Conservation (phyloP, 2,888 invertebrate species). For the Teleiodes luculella region DNA sequence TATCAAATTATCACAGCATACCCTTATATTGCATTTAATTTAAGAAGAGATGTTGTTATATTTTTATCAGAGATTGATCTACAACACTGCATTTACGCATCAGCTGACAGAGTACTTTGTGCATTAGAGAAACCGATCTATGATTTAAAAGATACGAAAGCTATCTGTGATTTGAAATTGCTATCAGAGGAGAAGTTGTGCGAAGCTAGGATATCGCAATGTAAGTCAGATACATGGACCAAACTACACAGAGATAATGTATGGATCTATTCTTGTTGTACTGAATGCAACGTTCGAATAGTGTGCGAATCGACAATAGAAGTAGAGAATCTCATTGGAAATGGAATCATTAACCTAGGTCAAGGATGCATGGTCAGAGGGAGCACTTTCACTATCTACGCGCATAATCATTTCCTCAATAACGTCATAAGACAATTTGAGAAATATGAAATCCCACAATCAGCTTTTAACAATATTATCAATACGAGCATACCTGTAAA, state of each 20-base stretch:
- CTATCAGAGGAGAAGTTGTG: background rate
- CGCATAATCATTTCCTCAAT: background rate
- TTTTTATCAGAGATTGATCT: background rate
- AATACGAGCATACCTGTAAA: slow-evolving; percentile 1
- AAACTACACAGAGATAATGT: background rate
- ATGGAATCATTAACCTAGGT: background rate
- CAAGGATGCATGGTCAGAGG: background rate
- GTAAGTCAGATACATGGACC: background rate
- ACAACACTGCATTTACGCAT: background rate
- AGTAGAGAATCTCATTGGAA: background rate
- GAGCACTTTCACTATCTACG: background rate
- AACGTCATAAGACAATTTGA: background rate
- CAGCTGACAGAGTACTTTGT: background rate
- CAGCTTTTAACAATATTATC: slow-evolving; percentile 14
- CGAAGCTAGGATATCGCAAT: background rate
- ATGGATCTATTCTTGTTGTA: slow-evolving; percentile 5
- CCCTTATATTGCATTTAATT: background rate
- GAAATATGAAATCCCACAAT: background rate
- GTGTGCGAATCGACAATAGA: background rate
- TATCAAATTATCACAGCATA: background rate
- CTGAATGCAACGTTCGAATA: slow-evolving; percentile 7
- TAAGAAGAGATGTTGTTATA: background rate
- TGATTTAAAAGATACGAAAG: background rate
- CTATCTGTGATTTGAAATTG: background rate
- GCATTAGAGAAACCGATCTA: background rate